Evolutionary conservation across 2,888 invertebrate genomes (phyloP).

Genomic region (Ormyrus nitidulus): DNA sequence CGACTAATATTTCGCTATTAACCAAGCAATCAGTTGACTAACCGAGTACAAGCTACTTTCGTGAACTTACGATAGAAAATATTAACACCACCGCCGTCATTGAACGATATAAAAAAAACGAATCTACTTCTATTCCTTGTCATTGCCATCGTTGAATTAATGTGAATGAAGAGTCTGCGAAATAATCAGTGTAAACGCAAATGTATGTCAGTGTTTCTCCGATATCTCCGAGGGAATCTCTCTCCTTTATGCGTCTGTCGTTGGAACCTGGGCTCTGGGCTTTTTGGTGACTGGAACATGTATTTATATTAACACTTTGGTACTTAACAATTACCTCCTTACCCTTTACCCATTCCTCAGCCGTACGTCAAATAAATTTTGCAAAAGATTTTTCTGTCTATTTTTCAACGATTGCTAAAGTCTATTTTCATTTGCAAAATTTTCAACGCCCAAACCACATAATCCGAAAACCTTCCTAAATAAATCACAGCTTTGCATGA

Average conservation of each 20-base stretch:
- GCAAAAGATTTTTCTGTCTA: too few species aligned
- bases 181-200: not conserved
- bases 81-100: too few species aligned
- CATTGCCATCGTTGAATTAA: slow-evolving; percentile 4
- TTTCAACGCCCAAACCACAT: not conserved
- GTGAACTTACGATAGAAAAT: not conserved
- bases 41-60: slow-evolving; percentile 24
- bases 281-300: slow-evolving; percentile 56
- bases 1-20: slow-evolving; percentile 49
- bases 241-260: slow-evolving; percentile 38
- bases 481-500: slow-evolving; percentile 43
- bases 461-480: not conserved
- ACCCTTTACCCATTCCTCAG: not conserved
- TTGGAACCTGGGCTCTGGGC: slow-evolving; percentile 52
- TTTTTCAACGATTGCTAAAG: too few species aligned
- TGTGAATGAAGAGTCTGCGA: not conserved
- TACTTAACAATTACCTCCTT: slow-evolving; percentile 51
- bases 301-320: slow-evolving; percentile 58
- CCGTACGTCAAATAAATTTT: not conserved
- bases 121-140: not conserved
- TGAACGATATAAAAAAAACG: not conserved
- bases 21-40: slow-evolving; percentile 43
- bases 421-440: slow-evolving; percentile 13
- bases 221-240: slow-evolving; percentile 43
- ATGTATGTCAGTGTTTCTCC: slow-evolving; percentile 19